Evolutionary conservation across 2,888 invertebrate genomes (phyloP).

Genomic region (Lepidocyrtinus sp.): DNA sequence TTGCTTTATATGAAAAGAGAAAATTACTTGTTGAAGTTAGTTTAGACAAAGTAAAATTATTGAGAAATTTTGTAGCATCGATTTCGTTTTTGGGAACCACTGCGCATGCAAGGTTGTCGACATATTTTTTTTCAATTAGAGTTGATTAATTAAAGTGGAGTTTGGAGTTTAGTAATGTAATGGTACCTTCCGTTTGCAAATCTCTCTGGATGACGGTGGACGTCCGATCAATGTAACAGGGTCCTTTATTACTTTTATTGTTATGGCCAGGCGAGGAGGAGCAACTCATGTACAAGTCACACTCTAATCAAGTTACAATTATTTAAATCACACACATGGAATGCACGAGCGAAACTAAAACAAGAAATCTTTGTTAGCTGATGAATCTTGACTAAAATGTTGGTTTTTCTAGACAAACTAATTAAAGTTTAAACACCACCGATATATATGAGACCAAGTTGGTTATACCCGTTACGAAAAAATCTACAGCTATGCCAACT

Average conservation of each 20-base stretch:
- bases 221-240: slow-evolving; percentile 93
- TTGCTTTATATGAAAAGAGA: not conserved
- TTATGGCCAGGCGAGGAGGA: slow-evolving; percentile 59
- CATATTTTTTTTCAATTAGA: not conserved
- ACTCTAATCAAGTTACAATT: slow-evolving; percentile 52
- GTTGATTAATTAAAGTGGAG: not conserved
- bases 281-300: slow-evolving; percentile 61
- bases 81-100: slow-evolving; percentile 40
- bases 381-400: not conserved
- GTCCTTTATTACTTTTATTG: slow-evolving; percentile 71
- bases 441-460: not conserved
- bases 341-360: not conserved
- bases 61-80: too few relatives aligned
- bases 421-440: not conserved
- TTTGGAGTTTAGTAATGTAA: not conserved
- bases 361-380: not conserved
- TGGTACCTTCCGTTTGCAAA: slow-evolving; percentile 65
- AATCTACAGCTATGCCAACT: not conserved
- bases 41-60: too few relatives aligned
- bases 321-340: slow-evolving; percentile 26
- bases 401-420: not conserved
- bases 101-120: slow-evolving; percentile 32
- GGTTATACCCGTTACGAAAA: not conserved
- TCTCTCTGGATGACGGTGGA: slow-evolving; percentile 96
- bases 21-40: too few relatives aligned